Base-by-base conservation (phyloP, 1,140 invertebrate species). In the Pseudobourletiella spinata region DNA sequence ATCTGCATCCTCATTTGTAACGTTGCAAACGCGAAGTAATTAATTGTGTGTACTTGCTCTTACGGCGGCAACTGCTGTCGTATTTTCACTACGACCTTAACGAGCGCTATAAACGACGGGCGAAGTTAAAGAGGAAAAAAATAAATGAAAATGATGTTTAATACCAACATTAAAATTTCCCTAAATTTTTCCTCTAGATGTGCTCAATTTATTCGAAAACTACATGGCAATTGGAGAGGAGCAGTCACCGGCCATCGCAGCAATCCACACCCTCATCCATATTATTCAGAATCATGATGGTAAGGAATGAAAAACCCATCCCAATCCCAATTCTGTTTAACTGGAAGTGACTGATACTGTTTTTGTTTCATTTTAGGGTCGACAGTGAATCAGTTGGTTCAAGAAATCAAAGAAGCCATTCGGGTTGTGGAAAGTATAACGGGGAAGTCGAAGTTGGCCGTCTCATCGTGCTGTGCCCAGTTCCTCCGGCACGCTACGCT, bases 371-470 rank as follows among this genome's bases (percentile, higher is more conserved):
- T 52, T 39, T 18, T 20, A 68, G 66, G 66, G 3, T 42, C 63
- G 3, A 68, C 66, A 28, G 66, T 68, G 8, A 65, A 63, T 54
- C 44, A 61, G 11, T 32, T 65, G 1, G 54, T 56, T 29, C 11
- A 24, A 2, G 66, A 68, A 22, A 25, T 68, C 24, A 56, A 48
- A 3, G 42, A 57, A n/a, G 61, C 52, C 15, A 55, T 56, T 25
- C 35, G 50, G 25, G 32, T 58, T 22, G 22, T 64, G 18, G 43
- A 46, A 11, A 59, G 35, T 46, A 48, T 61, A 0, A 28, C 51
- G 20, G 64, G 56, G 35, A 69, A 69, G 51, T 64, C 51, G 14
- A 66, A 64, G 42, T 39, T 69, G 8, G 67, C 64, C 2, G 61
- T 69, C 24, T 25, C 42, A 2, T 66, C 64, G 15, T 61, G 63